Conservation (phyloP, 2,113 vertebrate genomes). For the Elaphurus davidianus region DNA sequence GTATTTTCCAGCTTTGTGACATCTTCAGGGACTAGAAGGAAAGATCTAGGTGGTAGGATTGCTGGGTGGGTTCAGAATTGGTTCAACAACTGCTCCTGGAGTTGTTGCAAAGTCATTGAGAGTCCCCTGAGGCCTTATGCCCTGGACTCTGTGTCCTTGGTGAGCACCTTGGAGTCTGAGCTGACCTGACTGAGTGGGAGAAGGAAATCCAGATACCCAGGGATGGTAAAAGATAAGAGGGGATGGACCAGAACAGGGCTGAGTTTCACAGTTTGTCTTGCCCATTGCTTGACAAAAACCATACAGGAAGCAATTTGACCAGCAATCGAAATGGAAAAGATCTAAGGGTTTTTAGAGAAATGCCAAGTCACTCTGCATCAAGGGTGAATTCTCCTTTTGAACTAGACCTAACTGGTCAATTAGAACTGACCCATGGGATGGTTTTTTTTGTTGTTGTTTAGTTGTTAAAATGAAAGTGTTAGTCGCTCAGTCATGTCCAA, state of each 20-base stretch:
- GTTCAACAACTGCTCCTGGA: not conserved
- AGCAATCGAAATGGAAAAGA: not conserved
- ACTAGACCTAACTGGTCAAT: not conserved
- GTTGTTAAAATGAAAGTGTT: not conserved
- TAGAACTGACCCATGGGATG: not conserved
- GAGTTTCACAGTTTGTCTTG: not conserved
- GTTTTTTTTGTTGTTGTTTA: not conserved
- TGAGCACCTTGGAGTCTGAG: not conserved
- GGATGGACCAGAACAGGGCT: not conserved
- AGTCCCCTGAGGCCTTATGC: not conserved
- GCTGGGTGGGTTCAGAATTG: not conserved
- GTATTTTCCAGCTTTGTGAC: not conserved
- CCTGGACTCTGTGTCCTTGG: not conserved
- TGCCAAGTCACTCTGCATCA: not conserved
- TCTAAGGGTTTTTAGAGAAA: not conserved
- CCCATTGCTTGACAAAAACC: not conserved
- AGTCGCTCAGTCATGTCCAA: not conserved
- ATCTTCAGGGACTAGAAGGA: not conserved
- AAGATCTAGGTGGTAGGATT: not conserved
- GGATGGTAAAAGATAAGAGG: not conserved
- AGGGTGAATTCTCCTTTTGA: not conserved
- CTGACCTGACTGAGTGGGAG: not conserved
- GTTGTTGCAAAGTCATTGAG: not conserved
- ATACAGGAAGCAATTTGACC: not conserved
- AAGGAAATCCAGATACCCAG: not conserved